Conservation (phyloP, 2,113 vertebrate genomes). For the Colinus virginianus region DNA sequence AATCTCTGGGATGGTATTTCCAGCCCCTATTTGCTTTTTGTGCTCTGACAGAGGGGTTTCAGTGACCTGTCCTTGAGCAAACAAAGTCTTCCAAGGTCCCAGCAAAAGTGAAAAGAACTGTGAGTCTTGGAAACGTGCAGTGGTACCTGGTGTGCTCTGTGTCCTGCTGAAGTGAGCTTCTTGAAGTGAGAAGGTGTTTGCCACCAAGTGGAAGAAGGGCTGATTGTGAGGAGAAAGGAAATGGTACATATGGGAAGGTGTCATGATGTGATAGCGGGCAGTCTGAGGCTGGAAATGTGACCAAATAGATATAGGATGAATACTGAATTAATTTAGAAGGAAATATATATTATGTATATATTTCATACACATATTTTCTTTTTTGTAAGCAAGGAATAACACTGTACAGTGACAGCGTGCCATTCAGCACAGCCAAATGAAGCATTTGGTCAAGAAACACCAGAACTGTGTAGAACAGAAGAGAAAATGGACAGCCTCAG, state of each 20-base stretch:
- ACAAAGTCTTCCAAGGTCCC: not conserved
- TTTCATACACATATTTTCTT: not conserved
- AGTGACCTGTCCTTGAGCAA: not conserved
- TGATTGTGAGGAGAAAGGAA: not conserved
- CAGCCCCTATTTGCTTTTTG: not conserved
- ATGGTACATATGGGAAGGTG: too few species aligned
- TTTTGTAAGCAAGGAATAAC: not conserved
- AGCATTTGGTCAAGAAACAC: not conserved
- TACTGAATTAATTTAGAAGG: not conserved
- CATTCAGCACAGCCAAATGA: not conserved
- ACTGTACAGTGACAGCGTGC: too few species aligned
- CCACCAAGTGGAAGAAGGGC: not conserved
- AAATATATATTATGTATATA: not conserved
- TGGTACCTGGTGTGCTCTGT: not conserved
- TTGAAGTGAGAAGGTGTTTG: not conserved
- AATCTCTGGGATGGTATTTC: not conserved
- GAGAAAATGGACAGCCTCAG: not conserved
- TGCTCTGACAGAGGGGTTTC: not conserved
- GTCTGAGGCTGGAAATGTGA: rapidly evolving
- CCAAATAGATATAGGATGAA: not conserved
- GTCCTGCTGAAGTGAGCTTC: not conserved
- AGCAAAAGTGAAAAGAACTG: not conserved
- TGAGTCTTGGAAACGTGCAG: not conserved
- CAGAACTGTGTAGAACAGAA: not conserved
- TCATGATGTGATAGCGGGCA: rapidly evolving